Percentiles rank a stretch among this genome's conserved stretches.
phyloP scores from a whole-genome alignment of 2,113 vertebrate genomes.

The Lepus europaeus region DNA sequence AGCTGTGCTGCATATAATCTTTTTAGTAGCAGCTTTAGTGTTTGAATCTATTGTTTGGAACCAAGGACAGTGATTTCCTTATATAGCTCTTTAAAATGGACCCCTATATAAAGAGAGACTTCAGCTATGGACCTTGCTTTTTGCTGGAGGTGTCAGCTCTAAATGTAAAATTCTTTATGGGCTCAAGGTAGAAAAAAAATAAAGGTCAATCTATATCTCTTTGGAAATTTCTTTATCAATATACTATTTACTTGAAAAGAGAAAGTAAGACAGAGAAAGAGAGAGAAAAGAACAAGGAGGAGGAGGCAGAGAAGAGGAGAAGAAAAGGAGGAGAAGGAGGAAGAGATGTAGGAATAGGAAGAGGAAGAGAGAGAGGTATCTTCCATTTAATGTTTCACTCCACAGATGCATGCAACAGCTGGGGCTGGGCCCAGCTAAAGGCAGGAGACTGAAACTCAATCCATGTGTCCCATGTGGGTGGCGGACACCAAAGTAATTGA shows the following conservation, averaged over 20 bases:
- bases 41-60: conserved; percentile 38
- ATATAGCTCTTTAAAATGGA: conserved; percentile 40
- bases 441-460: no score
- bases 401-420: no score
- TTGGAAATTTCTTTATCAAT: neutral
- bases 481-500: no score
- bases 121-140: neutral
- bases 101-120: neutral
- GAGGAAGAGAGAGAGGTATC: no score
- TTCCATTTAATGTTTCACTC: no score
- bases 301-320: no score
- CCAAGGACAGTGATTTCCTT: neutral
- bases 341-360: no score
- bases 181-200: conserved; percentile 30
- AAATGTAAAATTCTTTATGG: conserved; percentile 7
- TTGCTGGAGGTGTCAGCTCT: neutral
- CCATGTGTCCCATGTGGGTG: no score
- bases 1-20: neutral
- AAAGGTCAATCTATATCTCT: neutral
- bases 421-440: no score
- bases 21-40: neutral
- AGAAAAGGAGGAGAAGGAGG: no score
- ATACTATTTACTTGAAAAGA: neutral
- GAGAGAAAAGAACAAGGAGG: no score
- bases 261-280: no score